Evolutionary conservation across 1,140 invertebrate genomes (phyloP).

Genomic region (Drosophila obscura): DNA sequence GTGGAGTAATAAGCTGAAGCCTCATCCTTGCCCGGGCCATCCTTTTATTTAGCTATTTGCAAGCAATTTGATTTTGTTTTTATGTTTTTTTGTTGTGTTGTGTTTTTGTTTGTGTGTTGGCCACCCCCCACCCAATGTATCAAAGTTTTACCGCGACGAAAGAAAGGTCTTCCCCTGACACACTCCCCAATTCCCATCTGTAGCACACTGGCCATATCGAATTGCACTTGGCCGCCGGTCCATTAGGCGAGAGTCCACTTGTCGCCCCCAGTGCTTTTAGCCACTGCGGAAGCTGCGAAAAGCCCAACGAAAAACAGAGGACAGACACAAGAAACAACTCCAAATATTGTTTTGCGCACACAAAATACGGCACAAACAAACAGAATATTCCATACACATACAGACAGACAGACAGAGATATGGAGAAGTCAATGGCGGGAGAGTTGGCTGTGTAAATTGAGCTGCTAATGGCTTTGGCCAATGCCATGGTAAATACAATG

Average conservation of each 20-base stretch:
- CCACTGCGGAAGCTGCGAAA: slow-evolving; percentile 13
- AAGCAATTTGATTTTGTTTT: slow-evolving; percentile 77
- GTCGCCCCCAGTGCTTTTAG: slow-evolving; percentile 64
- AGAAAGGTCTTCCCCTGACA: neutral
- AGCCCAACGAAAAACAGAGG: slow-evolving; percentile 12
- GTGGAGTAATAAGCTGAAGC: slow-evolving; percentile 23
- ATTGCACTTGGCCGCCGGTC: slow-evolving; percentile 69
- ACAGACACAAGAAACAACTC: slow-evolving; percentile 30
- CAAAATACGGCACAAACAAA: slow-evolving; percentile 6
- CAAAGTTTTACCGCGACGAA: slow-evolving; percentile 35
- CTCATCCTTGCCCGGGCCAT: slow-evolving; percentile 37
- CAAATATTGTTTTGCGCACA: slow-evolving; percentile 69
- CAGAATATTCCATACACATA: too few relatives aligned
- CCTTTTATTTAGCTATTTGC: slow-evolving; percentile 75
- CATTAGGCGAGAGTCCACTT: slow-evolving; percentile 69
- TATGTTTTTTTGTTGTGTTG: slow-evolving; percentile 18
- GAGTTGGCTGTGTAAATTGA: slow-evolving; percentile 68
- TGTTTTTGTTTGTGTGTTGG: slow-evolving; percentile 27
- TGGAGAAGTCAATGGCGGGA: slow-evolving; percentile 35
- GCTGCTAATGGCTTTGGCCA: slow-evolving; percentile 68
- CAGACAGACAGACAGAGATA: slow-evolving; percentile 45
- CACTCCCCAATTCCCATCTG: slow-evolving; percentile 6
- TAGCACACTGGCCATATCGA: slow-evolving; percentile 43
- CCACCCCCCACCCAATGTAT: slow-evolving; percentile 36
- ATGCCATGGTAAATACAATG: slow-evolving; percentile 45